Percentiles rank a stretch among this genome's conserved stretches.
Conservation (phyloP, 64 coral and sea anemone species). For the Trachythela sp. region DNA sequence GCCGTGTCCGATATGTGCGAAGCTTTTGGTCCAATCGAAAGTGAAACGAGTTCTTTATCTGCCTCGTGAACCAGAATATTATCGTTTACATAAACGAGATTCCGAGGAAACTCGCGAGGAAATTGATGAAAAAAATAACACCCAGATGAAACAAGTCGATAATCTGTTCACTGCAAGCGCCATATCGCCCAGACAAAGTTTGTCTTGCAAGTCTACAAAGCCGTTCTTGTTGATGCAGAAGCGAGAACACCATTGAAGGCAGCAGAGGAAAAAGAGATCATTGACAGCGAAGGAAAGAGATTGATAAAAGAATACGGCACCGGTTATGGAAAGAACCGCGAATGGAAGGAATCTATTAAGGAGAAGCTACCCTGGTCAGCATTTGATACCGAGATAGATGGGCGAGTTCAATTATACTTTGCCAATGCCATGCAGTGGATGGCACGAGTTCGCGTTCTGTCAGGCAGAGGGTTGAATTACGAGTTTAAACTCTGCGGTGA, state of each 20-base stretch:
- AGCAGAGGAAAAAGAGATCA: not conserved
- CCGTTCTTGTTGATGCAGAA: not conserved
- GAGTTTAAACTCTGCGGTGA: not conserved
- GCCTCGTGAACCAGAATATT: constrained; percentile 57
- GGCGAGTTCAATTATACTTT: constrained; percentile 5
- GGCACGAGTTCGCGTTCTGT: not conserved
- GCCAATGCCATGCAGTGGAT: constrained; percentile 1
- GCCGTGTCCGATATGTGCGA: constrained; percentile 60
- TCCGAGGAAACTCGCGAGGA: too few relatives aligned
- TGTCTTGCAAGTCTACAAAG: constrained; percentile 23
- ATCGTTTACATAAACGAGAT: not conserved
- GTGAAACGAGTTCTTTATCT: constrained; percentile 54
- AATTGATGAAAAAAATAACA: too few relatives aligned
- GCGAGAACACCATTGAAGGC: not conserved
- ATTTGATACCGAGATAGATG: not conserved
- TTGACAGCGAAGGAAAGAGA: not conserved
- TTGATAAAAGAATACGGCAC: not conserved
- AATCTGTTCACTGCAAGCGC: constrained; percentile 41
- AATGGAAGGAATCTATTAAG: not conserved
- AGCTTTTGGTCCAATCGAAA: constrained; percentile 62
- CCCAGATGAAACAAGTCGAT: constrained; percentile 17
- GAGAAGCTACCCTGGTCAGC: constrained; percentile 27
- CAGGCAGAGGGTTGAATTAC: not conserved
- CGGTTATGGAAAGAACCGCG: not conserved
- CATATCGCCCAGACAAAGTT: constrained; percentile 32